A percentile compares a stretch with the other conserved stretches of the same genome.
phyloP scores from a whole-genome alignment of 2,797 vertebrate species.

The Enteromius fasciolatus region DNA sequence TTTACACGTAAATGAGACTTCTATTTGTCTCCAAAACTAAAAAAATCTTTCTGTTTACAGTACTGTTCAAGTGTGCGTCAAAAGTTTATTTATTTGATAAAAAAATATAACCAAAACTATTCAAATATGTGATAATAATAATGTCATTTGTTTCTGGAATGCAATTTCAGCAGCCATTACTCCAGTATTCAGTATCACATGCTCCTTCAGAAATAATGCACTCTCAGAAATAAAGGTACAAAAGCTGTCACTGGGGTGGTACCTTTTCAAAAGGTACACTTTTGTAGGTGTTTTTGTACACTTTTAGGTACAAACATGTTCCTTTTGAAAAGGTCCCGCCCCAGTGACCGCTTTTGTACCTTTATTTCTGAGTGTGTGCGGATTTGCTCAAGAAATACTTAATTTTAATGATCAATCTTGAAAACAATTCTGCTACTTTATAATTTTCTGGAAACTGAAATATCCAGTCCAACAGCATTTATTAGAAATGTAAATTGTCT shows the following conservation, averaged over 20 bases:
- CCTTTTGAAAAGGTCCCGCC: too few relatives aligned
- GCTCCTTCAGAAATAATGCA: conserved; percentile 2
- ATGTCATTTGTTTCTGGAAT: neutral
- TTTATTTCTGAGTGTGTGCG: too few relatives aligned
- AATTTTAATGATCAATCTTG: too few relatives aligned
- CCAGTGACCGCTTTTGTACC: too few relatives aligned
- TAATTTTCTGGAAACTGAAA: neutral
- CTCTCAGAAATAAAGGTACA: too few relatives aligned
- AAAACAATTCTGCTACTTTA: neutral
- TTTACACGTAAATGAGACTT: neutral
- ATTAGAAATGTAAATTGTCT: neutral
- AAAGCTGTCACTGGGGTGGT: too few relatives aligned
- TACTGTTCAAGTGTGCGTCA: neutral
- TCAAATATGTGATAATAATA: too few relatives aligned
- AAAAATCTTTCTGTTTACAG: neutral
- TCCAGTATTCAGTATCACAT: neutral
- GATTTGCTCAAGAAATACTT: neutral
- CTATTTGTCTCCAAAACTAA: neutral
- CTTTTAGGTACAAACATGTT: too few relatives aligned
- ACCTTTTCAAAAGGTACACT: too few relatives aligned
- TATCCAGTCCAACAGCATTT: neutral
- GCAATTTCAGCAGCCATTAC: neutral
- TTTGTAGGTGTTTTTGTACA: too few relatives aligned
- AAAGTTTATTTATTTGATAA: neutral
- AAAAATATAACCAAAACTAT: neutral